These are phyloP conservation scores for Rafetus swinhoei DNA, from an alignment of 2,113 vertebrate species.

Conservation along the genomic window DNA sequence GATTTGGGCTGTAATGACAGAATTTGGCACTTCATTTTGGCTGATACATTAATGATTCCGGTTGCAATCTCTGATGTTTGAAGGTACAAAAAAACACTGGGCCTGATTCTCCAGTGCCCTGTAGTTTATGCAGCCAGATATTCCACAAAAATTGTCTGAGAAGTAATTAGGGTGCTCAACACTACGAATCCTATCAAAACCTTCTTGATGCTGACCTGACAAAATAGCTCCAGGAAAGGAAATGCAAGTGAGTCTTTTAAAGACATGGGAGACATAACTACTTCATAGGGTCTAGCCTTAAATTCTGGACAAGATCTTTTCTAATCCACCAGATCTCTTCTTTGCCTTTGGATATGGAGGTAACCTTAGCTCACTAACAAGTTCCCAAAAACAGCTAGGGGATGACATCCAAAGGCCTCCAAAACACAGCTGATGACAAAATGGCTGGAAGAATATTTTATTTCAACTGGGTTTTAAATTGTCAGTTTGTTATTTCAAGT, in stretches of 20 bases:
- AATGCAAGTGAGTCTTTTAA: not conserved
- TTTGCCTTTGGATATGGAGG: not conserved
- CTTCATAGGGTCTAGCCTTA: not conserved
- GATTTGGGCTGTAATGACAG: not conserved
- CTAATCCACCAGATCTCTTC: not conserved
- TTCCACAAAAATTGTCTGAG: not conserved
- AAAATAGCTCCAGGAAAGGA: not conserved
- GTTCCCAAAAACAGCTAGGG: not conserved
- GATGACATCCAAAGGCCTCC: not conserved
- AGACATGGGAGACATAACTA: not conserved
- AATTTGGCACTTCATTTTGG: constrained; percentile 22
- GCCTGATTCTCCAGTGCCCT: not conserved
- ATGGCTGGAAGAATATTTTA: not conserved
- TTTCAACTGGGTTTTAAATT: not conserved
- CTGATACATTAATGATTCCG: constrained; percentile 11
- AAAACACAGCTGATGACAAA: not conserved
- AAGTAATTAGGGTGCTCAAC: not conserved
- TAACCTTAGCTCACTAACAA: not conserved
- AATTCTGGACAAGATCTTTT: not conserved
- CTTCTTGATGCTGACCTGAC: not conserved
- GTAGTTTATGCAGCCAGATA: not conserved
- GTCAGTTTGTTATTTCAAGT: not conserved
- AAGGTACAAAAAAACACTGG: constrained; percentile 26
- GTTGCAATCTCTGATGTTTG: constrained; percentile 10
- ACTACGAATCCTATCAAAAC: not conserved